These are phyloP conservation scores for Phasianus colchicus DNA, from an alignment of 2,113 vertebrate species.

Conservation along the genomic window DNA sequence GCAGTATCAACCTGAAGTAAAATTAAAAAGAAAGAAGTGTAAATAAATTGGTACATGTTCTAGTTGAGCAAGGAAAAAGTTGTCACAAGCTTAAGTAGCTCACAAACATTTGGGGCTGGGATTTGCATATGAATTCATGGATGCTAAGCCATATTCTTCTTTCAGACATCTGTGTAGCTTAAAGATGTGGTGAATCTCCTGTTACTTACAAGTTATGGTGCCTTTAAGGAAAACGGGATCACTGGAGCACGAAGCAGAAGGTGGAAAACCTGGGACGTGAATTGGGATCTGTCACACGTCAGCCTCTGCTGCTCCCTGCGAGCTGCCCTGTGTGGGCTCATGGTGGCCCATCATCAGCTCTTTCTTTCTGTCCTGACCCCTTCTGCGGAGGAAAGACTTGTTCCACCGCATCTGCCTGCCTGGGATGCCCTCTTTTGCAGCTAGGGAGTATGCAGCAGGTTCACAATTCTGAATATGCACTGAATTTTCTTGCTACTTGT, in stretches of 20 bases:
- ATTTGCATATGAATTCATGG: background rate
- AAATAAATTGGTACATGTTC: conserved; percentile 59
- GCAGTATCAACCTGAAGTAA: conserved; percentile 61
- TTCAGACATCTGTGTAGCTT: background rate
- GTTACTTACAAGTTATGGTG: background rate
- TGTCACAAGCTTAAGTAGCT: background rate
- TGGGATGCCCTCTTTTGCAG: background rate
- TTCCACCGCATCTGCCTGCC: background rate
- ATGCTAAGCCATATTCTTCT: background rate
- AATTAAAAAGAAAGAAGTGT: background rate
- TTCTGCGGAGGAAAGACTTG: background rate
- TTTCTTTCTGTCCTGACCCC: background rate
- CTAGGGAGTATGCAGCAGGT: background rate
- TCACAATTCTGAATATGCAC: background rate
- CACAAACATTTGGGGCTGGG: background rate
- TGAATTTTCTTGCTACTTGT: background rate
- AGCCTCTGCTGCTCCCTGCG: background rate
- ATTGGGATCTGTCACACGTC: background rate
- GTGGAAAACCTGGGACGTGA: background rate
- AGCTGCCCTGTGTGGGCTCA: background rate
- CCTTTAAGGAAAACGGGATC: background rate
- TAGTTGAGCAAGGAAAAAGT: background rate
- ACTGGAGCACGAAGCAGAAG: background rate
- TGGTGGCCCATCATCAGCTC: background rate
- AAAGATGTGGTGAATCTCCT: background rate